Evolutionary conservation across 2,113 vertebrate species (phyloP).

Genomic region (Delphinapterus leucas): DNA sequence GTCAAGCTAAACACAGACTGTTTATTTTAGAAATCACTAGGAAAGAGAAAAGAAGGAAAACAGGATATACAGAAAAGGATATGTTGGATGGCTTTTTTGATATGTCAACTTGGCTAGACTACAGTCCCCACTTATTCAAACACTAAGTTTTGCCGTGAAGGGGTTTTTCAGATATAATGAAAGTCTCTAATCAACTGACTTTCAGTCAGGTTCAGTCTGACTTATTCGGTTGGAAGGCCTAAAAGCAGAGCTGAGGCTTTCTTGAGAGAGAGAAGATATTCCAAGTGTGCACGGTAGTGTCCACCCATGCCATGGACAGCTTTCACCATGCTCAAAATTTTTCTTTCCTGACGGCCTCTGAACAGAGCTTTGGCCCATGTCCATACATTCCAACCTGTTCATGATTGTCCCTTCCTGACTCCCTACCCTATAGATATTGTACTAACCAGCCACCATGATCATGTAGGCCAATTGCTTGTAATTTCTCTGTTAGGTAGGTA

Average conservation of each 20-base stretch:
- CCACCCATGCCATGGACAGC: neutral
- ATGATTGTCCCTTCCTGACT: neutral
- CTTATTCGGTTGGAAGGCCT: neutral
- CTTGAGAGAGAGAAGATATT: neutral
- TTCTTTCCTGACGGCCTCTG: neutral
- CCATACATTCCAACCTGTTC: neutral
- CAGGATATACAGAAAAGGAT: neutral
- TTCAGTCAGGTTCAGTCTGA: neutral
- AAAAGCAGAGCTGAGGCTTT: neutral
- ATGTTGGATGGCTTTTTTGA: neutral
- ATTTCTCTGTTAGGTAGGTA: neutral
- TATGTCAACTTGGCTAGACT: neutral
- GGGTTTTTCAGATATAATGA: neutral
- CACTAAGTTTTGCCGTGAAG: neutral
- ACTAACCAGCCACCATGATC: neutral
- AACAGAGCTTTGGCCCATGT: neutral
- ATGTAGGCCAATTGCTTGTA: neutral
- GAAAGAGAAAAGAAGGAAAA: neutral
- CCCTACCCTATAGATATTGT: neutral
- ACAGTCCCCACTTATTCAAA: neutral
- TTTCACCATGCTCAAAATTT: neutral
- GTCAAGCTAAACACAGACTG: neutral
- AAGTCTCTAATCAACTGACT: neutral
- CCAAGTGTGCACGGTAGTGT: neutral
- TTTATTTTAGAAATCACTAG: neutral